Conservation (phyloP, 2,888 invertebrate species). For the Leptopterna dolabrata region DNA sequence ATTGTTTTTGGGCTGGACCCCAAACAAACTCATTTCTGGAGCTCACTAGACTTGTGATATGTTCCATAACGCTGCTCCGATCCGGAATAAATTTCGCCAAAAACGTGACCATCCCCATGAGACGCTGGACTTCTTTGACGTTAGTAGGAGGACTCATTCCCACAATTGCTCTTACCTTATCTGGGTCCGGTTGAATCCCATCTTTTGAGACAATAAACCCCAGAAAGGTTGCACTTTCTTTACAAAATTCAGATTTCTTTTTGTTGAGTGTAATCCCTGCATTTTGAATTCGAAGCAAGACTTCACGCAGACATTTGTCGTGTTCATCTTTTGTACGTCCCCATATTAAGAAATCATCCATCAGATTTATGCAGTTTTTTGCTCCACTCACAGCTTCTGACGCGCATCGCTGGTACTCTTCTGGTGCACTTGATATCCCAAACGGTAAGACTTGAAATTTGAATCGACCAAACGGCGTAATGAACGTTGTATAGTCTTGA, state of each 20-base stretch:
- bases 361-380: constrained; percentile 57
- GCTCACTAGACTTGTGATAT: constrained; percentile 45
- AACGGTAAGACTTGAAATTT: constrained; percentile 60
- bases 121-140: constrained; percentile 50
- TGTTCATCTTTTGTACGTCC: constrained; percentile 60
- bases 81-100: constrained; percentile 55
- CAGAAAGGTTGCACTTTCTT: constrained; percentile 61
- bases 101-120: constrained; percentile 49
- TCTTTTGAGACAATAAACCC: constrained; percentile 60
- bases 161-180: constrained; percentile 56
- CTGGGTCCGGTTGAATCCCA: constrained; percentile 53
- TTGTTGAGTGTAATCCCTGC: constrained; percentile 60
- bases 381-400: constrained; percentile 20
- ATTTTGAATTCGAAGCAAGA: constrained; percentile 26
- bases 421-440: constrained; percentile 63
- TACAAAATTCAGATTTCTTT: constrained; percentile 58
- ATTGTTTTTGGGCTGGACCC: constrained; percentile 6
- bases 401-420: constrained; percentile 63
- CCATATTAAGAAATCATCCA: constrained; percentile 63
- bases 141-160: constrained; percentile 42
- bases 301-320: constrained; percentile 48
- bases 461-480: constrained; percentile 47
- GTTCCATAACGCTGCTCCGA: constrained; percentile 27
- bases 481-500: constrained; percentile 36
- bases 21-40: constrained; percentile 40